A percentile compares a stretch with the other conserved stretches of the same genome.
phyloP scores from a whole-genome alignment of 2,113 vertebrate genomes.

The Indicator indicator region DNA sequence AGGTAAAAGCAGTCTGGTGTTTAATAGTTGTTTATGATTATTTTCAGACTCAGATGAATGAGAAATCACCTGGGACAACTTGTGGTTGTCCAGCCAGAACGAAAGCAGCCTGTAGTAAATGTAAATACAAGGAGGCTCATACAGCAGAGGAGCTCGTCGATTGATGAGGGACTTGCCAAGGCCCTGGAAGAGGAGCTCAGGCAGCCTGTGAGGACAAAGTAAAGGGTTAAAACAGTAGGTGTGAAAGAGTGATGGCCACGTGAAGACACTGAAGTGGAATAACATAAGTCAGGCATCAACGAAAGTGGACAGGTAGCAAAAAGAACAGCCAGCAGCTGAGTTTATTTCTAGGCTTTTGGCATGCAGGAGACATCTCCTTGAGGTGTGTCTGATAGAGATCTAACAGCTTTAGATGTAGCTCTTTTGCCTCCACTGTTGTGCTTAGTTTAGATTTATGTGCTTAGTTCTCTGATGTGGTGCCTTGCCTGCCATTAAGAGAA shows the following conservation, averaged over 20 bases:
- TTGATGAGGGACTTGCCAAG: neutral
- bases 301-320: neutral
- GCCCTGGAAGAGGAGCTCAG: neutral
- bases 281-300: neutral
- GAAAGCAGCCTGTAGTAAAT: neutral
- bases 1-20: neutral
- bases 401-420: neutral
- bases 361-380: neutral
- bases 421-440: neutral
- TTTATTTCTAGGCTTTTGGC: neutral
- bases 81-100: neutral
- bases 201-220: neutral
- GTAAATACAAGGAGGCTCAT: neutral
- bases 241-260: neutral
- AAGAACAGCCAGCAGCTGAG: neutral
- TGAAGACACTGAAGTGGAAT: neutral
- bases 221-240: neutral
- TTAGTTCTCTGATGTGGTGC: neutral
- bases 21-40: neutral
- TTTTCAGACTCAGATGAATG: neutral
- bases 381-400: neutral
- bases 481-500: neutral
- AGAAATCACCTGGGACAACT: neutral
- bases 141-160: neutral
- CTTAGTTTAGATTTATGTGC: neutral